Base-by-base conservation (phyloP, 2,888 invertebrate genomes). In the Entomobrya multifasciata region DNA sequence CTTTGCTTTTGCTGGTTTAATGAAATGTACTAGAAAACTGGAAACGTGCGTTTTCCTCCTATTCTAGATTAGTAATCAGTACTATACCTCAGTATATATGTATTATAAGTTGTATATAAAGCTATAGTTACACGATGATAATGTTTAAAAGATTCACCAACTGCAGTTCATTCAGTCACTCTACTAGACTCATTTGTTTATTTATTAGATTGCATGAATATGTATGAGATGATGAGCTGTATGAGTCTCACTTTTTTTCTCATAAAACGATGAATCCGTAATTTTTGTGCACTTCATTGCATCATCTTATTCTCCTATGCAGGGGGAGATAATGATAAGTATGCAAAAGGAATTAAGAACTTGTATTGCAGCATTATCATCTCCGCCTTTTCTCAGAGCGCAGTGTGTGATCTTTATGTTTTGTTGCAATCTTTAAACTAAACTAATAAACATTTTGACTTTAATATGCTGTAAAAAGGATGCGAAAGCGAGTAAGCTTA, bases 151-250 rank as follows among this genome's bases (percentile, higher is more conserved):
- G 20, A 15, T 49, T n/a, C 4, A 55, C 72, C 52, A 55, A 52
- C 30, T 74, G 74, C 74, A 74, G 55, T 52, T 74, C 74, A 74
- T 55, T 74, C 55, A 49, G 22, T 74, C 30, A 30, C 27, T 55
- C 30, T 30, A 17, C 15, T 41, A 10, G 30, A 25, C 74, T 81
- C 86, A 86, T 86, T 86, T 86, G 77, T 47, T 76, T 86, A 67
- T 65, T 30, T 62, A 86, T 86, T 86, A 81, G 81, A 74, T 77
- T 77, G 25, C 65, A 77, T 86, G 86, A 86, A 86, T 86, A 86
- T 86, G 74, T 65, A 86, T 86, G 67, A 86, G 80, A 76, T 77
- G 86, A 74, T 79, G 85, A 79, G 65, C 84, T 78, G 82, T 74
- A 67, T 74, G 60, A 80, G 70, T 80, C 49, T 55, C 74, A 74